Evolutionary conservation across 2,888 invertebrate genomes (phyloP).

Genomic region (Tolmerus cingulatus): DNA sequence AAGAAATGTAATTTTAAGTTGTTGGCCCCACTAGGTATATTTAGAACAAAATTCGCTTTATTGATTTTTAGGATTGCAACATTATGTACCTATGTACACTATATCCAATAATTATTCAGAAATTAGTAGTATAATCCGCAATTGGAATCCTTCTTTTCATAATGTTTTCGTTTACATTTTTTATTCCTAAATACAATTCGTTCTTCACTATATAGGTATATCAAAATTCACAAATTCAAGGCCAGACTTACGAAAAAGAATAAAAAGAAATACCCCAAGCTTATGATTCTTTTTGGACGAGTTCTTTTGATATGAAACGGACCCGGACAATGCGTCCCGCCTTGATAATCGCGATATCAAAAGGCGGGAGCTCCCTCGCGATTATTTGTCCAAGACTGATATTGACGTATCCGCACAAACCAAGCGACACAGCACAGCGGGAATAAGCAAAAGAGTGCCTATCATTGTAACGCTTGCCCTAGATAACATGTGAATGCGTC

Average conservation of each 20-base stretch:
- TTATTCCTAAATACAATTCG: background rate
- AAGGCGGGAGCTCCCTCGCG: background rate
- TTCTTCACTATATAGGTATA: background rate
- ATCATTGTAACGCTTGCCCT: background rate
- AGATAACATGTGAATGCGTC: background rate
- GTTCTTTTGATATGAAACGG: background rate
- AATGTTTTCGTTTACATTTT: background rate
- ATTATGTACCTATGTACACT: too few relatives aligned
- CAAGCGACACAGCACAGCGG: background rate
- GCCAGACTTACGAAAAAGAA: background rate
- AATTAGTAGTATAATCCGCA: too few relatives aligned
- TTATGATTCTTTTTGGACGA: background rate
- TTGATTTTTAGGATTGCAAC: too few relatives aligned
- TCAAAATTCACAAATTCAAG: background rate
- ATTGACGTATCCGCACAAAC: slow-evolving; percentile 19
- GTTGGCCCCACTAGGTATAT: too few relatives aligned
- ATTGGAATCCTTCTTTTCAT: background rate
- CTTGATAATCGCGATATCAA: background rate
- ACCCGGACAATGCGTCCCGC: background rate
- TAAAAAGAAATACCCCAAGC: background rate
- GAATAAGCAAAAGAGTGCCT: background rate
- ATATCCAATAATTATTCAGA: too few relatives aligned
- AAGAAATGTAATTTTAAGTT: too few relatives aligned
- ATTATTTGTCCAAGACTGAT: slow-evolving; percentile 17
- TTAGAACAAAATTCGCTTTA: too few relatives aligned